A percentile compares a stretch with the other conserved stretches of the same genome.
phyloP scores from a whole-genome alignment of 2,797 vertebrate species.

The Semotilus atromaculatus region DNA sequence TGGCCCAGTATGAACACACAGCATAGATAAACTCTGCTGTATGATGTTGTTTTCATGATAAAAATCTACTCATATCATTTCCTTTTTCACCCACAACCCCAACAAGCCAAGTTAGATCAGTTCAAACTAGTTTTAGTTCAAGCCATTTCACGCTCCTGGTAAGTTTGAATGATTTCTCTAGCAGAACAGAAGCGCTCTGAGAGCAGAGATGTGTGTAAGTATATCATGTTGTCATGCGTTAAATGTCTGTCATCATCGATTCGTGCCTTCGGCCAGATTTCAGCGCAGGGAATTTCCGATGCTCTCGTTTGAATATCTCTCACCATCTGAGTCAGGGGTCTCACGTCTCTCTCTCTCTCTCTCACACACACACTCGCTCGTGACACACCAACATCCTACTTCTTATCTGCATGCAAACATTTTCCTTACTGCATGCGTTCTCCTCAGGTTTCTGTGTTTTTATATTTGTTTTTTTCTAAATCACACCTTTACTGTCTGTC shows the following conservation, averaged over 20 bases:
- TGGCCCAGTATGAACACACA: no score
- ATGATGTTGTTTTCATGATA: background rate
- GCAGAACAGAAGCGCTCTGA: background rate
- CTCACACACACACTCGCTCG: background rate
- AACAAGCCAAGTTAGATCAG: background rate
- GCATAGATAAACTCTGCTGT: background rate
- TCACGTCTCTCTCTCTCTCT: background rate
- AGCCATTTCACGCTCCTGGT: background rate
- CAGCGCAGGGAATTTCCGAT: conserved; percentile 44
- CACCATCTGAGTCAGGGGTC: conserved; percentile 59
- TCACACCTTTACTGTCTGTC: background rate
- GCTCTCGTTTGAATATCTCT: conserved; percentile 39
- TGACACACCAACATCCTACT: background rate
- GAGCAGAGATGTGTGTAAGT: background rate
- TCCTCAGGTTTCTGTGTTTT: background rate
- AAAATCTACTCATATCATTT: conserved; percentile 12
- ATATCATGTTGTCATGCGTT: background rate
- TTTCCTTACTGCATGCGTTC: conserved; percentile 4
- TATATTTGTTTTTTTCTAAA: conserved; percentile 4
- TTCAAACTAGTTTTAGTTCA: background rate
- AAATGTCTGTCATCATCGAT: conserved; percentile 23
- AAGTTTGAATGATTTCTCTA: background rate
- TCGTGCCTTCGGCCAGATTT: conserved; percentile 23
- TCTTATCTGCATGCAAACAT: conserved; percentile 15
- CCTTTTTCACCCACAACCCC: background rate